Evolutionary conservation across 2,888 invertebrate species (phyloP).

Genomic region (Lobophora halterata): DNA sequence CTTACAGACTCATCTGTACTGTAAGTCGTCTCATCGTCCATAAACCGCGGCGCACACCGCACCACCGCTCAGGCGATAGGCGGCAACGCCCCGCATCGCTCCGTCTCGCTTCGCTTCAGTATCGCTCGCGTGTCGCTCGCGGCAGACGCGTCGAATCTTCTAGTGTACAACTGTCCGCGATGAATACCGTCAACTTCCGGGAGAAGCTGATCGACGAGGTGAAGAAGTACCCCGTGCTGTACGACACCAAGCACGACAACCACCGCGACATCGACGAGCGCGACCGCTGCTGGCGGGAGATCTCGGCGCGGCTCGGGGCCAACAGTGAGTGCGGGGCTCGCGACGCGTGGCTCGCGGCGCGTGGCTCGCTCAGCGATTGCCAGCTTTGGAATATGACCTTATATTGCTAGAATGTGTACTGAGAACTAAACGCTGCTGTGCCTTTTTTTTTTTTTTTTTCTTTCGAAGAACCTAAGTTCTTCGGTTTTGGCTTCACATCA

Average conservation of each 20-base stretch:
- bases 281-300: constrained; percentile 71
- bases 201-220: constrained; percentile 70
- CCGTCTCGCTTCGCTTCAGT: constrained; percentile 67
- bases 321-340: constrained; percentile 53
- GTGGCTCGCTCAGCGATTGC: constrained; percentile 1
- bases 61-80: constrained; percentile 45
- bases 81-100: constrained; percentile 61
- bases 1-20: constrained; percentile 3
- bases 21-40: constrained; percentile 14
- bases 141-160: constrained; percentile 42
- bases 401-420: too few species aligned
- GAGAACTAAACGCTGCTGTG: too few species aligned
- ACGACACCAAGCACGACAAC: constrained; percentile 68
- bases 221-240: constrained; percentile 66
- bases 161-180: constrained; percentile 20
- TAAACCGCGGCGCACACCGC: constrained; percentile 58
- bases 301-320: constrained; percentile 61
- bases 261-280: constrained; percentile 67
- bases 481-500: too few species aligned
- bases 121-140: constrained; percentile 56
- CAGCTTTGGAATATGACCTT: too few species aligned
- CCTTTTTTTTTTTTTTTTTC: too few species aligned
- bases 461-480: too few species aligned
- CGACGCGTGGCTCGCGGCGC: background rate
- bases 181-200: constrained; percentile 51